Conservation (phyloP, 1,140 invertebrate genomes). For the Brachionus rubens region DNA sequence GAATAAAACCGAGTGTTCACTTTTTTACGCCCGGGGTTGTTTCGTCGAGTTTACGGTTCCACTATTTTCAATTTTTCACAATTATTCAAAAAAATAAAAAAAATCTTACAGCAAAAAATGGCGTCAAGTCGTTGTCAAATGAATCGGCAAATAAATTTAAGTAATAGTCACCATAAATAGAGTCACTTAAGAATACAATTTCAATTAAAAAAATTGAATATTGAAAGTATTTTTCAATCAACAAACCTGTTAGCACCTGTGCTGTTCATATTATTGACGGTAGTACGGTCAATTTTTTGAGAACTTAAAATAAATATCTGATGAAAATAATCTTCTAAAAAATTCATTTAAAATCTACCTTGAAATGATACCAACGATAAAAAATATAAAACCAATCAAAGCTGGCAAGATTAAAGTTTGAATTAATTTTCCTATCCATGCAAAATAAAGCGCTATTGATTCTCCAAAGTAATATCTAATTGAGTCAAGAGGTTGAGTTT, state of each 20-base stretch:
- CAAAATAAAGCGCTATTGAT: constrained; percentile 87
- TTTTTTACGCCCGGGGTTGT: too few relatives aligned
- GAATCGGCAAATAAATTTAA: constrained; percentile 49
- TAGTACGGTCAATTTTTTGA: constrained; percentile 35
- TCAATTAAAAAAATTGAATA: not conserved
- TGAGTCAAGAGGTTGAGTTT: constrained; percentile 81
- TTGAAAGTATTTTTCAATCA: too few relatives aligned
- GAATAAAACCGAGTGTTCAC: not conserved
- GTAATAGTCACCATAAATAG: constrained; percentile 47
- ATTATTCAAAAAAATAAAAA: not conserved
- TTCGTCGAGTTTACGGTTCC: too few relatives aligned
- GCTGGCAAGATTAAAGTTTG: constrained; percentile 81
- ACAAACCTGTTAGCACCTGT: constrained; percentile 18
- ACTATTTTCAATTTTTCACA: too few relatives aligned
- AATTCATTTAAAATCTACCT: constrained; percentile 46
- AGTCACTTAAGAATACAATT: constrained; percentile 2
- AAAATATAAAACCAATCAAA: constrained; percentile 58
- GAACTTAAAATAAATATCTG: constrained; percentile 36
- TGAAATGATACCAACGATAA: constrained; percentile 48
- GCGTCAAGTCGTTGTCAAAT: constrained; percentile 59
- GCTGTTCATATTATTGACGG: constrained; percentile 15
- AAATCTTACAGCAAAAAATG: constrained; percentile 55
- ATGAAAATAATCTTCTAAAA: not conserved
- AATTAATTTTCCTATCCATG: constrained; percentile 81
- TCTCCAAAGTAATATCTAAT: constrained; percentile 78